Conservation (phyloP, 2,888 invertebrate species). For the Chymomyza fuscimana region DNA sequence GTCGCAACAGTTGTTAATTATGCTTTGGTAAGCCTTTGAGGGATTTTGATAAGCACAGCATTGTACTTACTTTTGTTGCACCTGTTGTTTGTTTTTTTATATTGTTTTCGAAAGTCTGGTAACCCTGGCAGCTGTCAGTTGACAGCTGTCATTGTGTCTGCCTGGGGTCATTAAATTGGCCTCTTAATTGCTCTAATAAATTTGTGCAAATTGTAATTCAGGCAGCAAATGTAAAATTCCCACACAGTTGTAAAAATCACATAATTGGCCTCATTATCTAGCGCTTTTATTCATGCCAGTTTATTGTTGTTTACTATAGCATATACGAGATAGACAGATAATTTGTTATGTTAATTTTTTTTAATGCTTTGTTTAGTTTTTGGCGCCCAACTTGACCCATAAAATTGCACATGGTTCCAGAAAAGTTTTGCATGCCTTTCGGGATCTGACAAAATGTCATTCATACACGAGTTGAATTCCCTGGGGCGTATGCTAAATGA, state of each 20-base stretch:
- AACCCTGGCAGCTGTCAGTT: background rate
- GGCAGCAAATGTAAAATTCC: constrained; percentile 54
- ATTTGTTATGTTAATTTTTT: constrained; percentile 54
- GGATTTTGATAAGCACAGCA: constrained; percentile 1
- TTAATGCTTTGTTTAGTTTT: constrained; percentile 28
- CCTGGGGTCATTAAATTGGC: constrained; percentile 57
- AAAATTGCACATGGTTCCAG: constrained; percentile 29
- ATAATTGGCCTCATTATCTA: constrained; percentile 68
- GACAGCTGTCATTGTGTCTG: background rate
- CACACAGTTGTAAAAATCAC: constrained; percentile 55
- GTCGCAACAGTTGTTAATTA: background rate
- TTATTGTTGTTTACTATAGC: constrained; percentile 26
- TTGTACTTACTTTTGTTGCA: constrained; percentile 1
- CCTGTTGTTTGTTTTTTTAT: constrained; percentile 10
- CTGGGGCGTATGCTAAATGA: background rate
- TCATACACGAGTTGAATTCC: constrained; percentile 22
- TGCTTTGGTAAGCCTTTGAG: background rate
- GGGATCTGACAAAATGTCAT: background rate
- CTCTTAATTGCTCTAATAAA: constrained; percentile 69
- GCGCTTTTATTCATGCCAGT: constrained; percentile 39
- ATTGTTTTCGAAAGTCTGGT: background rate
- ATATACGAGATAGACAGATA: constrained; percentile 17
- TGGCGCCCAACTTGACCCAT: constrained; percentile 57
- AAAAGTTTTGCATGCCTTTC: constrained; percentile 23
- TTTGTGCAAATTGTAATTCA: constrained; percentile 56